Percentiles rank a stretch among this genome's conserved stretches.
Evolutionary conservation across 2,113 vertebrate species (phyloP).

Genomic region (Lutjanus erythropterus): DNA sequence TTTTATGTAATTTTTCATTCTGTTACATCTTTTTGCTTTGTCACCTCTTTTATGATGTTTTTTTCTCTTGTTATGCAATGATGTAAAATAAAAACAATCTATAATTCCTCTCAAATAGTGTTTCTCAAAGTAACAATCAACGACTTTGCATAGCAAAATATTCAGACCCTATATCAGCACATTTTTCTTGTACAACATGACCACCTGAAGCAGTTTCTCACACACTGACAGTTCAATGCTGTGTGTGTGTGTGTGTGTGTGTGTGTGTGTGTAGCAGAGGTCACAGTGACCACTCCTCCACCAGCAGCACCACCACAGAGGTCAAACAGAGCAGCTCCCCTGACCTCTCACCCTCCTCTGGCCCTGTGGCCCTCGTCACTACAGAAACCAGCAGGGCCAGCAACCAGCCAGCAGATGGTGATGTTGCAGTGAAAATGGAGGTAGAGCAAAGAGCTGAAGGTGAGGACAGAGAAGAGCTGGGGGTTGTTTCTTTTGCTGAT

Average conservation of each 20-base stretch:
- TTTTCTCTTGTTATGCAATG: no score
- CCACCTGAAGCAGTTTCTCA: neutral
- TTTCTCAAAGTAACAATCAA: neutral
- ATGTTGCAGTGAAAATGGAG: conserved; percentile 70
- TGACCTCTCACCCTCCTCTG: conserved; percentile 51
- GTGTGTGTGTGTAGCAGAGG: conserved; percentile 52
- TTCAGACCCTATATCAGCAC: neutral
- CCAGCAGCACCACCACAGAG: conserved; percentile 47
- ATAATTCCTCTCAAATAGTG: no score
- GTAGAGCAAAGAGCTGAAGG: conserved; percentile 48
- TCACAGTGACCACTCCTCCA: conserved; percentile 61
- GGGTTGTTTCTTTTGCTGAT: neutral
- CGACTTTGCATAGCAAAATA: neutral
- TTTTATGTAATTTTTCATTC: no score
- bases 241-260: conserved; percentile 1
- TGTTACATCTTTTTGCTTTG: no score
- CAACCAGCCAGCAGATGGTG: conserved; percentile 64
- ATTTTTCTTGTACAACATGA: neutral
- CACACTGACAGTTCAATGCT: neutral
- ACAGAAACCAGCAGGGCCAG: conserved; percentile 24
- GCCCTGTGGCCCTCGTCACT: conserved; percentile 45
- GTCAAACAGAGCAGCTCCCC: conserved; percentile 66
- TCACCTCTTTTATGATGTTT: no score
- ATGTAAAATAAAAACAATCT: no score
- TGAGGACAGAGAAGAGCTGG: conserved; percentile 23